These are phyloP conservation scores for Ochlodes sylvanus DNA, from an alignment of 2,888 invertebrate genomes.

Conservation along the genomic window DNA sequence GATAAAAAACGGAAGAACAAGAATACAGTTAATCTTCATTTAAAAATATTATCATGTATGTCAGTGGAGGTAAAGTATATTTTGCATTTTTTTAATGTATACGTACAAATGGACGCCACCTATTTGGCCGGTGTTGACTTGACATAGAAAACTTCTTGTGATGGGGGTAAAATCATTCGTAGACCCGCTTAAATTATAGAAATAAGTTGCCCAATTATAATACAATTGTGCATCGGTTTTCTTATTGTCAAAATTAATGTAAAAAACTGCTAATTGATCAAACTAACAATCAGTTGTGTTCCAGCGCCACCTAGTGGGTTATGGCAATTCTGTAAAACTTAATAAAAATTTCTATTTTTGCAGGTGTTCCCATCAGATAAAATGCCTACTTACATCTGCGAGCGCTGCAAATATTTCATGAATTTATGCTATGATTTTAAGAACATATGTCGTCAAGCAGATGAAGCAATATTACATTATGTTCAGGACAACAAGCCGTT, in stretches of 20 bases:
- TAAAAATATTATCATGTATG: constrained; percentile 91
- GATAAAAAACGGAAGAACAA: constrained; percentile 83
- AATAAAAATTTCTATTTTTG: constrained; percentile 39
- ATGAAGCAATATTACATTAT: constrained; percentile 88
- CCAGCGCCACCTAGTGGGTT: constrained; percentile 48
- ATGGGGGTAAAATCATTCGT: background rate
- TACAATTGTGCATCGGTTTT: background rate
- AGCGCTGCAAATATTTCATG: constrained; percentile 87
- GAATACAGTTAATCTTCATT: constrained; percentile 87
- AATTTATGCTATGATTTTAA: constrained; percentile 90
- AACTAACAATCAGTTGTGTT: background rate
- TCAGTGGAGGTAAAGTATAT: constrained; percentile 88
- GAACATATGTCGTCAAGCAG: constrained; percentile 90
- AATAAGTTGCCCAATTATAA: background rate
- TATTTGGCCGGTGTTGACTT: constrained; percentile 34
- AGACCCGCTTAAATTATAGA: background rate
- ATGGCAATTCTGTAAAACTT: background rate
- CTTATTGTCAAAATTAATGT: background rate
- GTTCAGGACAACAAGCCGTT: constrained; percentile 87
- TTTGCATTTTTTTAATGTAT: constrained; percentile 10
- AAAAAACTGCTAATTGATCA: background rate
- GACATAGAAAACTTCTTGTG: background rate
- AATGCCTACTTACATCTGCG: constrained; percentile 90
- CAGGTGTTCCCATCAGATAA: constrained; percentile 88
- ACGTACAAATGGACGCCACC: constrained; percentile 47